phyloP scores from a whole-genome alignment of 2,797 vertebrate species.

The Distichodus sexfasciatus region DNA sequence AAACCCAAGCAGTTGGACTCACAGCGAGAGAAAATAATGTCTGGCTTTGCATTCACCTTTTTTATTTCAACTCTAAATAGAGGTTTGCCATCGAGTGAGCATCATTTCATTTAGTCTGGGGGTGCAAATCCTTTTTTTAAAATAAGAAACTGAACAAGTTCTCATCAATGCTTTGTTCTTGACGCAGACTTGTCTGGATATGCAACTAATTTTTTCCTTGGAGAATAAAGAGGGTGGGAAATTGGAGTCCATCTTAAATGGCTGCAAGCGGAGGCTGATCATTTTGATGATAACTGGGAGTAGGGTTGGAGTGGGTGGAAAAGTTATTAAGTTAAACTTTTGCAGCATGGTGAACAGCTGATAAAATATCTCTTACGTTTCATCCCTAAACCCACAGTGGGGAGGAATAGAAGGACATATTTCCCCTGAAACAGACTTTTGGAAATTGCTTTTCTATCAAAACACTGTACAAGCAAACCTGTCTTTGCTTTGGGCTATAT shows the following conservation, averaged over 20 bases:
- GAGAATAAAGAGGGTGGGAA: neutral
- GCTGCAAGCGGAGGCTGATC: constrained; percentile 4
- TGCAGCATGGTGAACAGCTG: constrained; percentile 27
- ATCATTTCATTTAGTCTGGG: constrained; percentile 3
- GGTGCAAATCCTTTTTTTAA: neutral
- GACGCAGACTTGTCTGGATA: neutral
- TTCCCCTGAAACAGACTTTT: constrained; percentile 48
- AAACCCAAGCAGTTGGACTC: constrained; percentile 12
- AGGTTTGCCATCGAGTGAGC: constrained; percentile 20
- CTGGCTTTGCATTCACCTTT: constrained; percentile 1
- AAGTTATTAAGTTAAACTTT: constrained; percentile 36
- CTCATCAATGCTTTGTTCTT: neutral
- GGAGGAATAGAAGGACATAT: constrained; percentile 31
- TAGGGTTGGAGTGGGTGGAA: constrained; percentile 9
- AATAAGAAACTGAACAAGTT: constrained; percentile 20
- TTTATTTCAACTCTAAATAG: neutral
- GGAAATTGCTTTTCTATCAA: constrained; percentile 52
- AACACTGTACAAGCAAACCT: constrained; percentile 62
- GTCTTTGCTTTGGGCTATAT: constrained; percentile 47
- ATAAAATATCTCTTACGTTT: constrained; percentile 44
- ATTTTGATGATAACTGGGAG: constrained; percentile 22
- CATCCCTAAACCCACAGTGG: constrained; percentile 30
- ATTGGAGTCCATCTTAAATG: constrained; percentile 25
- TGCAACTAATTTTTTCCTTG: neutral
- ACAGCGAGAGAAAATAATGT: neutral